Base-by-base conservation (phyloP, 2,888 invertebrate genomes). In the Ganaspis brasiliensis region DNA sequence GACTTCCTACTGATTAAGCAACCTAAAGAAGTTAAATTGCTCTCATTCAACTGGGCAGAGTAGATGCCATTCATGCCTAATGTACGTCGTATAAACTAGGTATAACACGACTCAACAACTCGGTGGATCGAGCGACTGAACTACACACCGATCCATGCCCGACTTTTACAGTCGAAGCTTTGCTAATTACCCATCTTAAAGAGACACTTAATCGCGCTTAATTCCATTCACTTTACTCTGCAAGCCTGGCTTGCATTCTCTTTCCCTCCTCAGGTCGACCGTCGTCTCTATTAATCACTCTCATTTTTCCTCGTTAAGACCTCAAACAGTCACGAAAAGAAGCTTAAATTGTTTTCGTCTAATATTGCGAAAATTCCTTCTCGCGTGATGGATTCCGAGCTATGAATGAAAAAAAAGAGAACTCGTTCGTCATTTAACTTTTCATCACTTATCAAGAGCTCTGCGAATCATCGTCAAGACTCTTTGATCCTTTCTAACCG, bases 1-100 rank as follows among this genome's bases (percentile, higher is more conserved):
- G 91, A 91, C 91, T 91, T 91, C 91, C 91, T 91, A 91, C 91
- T 90, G 91, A 91, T 91, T 91, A 91, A 91, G 89, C 91, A 91
- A 90, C 91, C 90, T 91, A 91, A 91, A 91, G 91, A 91, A 91
- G 88, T 89, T 91, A 91, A 91, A 91, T 91, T 91, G 91, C 91
- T 91, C 91, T 91, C 91, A 91, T 91, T 91, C 89, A 91, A 90
- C 88, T 88, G 88, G 86, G 86, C 89, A 87, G 90, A 91, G 90
- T 88, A 91, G 91, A 90, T 91, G 91, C 91, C 91, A 91, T 91
- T 91, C 91, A 91, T 91, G 91, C 87, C 91, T 90, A 90, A 90
- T 91, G 90, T 90, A 91, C 91, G 90, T 91, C 91, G 91, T 89
- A 91, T 91, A 91, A 91, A 90, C 90, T 90, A 89, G 90, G 88